Base-by-base conservation (phyloP, 1,140 invertebrate genomes). In the Sipha flava region DNA sequence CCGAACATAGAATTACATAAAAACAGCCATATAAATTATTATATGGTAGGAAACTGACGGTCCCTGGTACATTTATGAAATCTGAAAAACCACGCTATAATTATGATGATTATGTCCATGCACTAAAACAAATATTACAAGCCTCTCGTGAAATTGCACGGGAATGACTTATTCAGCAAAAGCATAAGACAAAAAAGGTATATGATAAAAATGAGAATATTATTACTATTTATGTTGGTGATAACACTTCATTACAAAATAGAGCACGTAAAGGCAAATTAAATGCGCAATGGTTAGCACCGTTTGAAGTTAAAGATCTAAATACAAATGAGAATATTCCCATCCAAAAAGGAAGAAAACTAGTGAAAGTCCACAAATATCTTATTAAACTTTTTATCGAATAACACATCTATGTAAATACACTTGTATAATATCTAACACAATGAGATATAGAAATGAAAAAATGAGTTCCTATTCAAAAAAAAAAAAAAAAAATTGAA, bases 1-100 rank as follows among this genome's bases (percentile, higher is more conserved):
- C 85, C 14, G 47, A 83, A 2, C 87, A 88, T 75, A 81, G 80
- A 62, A 82, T 84, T 0, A 88, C 85, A 1, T 81, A 83, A 16
- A 85, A 83, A 80, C 81, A 84, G 12, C 85, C 86, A 1, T 85
- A 85, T 72, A 85, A 75, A 54, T 43, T 75, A 21, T 16, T 75
- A 9, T 75, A 43, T 52, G 72, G 72, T 7, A 5, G 77, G n/a
- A 14, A 37, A 43, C n/a, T 21, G n/a, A 21, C 37, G 23, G n/a
- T 79, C 2, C 77, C 77, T 18, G 16, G 49, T 9, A 21, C 49
- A 4, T 52, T 16, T 6, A 52, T 21, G 14, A 52, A 52, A 52
- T 16, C 16, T 3, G 49, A 52, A 52, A 16, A 52, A 21, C 49
- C 49, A 7, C 49, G 49, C 21, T 52, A 21, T 18, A 52, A 52